Percentiles rank a stretch among this genome's conserved stretches.
Conservation (phyloP, 2,113 vertebrate genomes). For the Psettodes erumei region DNA sequence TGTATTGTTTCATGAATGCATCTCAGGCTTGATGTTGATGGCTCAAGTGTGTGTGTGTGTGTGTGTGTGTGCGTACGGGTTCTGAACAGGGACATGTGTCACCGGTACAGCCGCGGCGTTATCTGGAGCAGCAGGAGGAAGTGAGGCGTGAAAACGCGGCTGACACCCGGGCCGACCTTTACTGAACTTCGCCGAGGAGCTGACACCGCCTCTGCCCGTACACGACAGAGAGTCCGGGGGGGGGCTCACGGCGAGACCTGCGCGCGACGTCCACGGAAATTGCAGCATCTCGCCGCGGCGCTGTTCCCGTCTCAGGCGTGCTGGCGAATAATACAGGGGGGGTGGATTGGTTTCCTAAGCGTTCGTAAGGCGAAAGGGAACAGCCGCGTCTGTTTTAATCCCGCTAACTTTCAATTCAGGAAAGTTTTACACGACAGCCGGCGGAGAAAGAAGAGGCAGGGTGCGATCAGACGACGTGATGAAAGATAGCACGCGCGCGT, state of each 20-base stretch:
- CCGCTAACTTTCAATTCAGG: conserved; percentile 2
- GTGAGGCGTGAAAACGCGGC: conserved; percentile 75
- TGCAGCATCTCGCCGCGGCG: background rate
- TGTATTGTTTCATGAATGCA: conserved; percentile 10
- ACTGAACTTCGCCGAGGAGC: conserved; percentile 57
- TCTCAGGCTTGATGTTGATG: conserved; percentile 6
- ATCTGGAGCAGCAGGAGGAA: conserved; percentile 71
- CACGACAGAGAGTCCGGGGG: no score
- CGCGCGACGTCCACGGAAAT: conserved; percentile 29
- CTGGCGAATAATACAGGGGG: conserved; percentile 17
- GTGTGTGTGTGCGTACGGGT: background rate
- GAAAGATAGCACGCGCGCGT: conserved; percentile 26
- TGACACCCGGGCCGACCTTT: conserved; percentile 74
- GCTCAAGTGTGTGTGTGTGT: conserved; percentile 24
- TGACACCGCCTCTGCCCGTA: conserved; percentile 53
- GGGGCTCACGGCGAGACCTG: conserved; percentile 32
- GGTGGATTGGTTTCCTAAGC: background rate
- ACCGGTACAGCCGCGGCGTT: conserved; percentile 54
- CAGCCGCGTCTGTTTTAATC: background rate
- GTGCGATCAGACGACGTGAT: background rate
- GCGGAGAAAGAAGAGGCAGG: background rate
- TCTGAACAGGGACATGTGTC: conserved; percentile 67
- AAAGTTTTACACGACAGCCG: conserved; percentile 8
- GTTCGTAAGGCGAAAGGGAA: conserved; percentile 5
- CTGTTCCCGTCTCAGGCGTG: background rate